phyloP scores from a whole-genome alignment of 1,140 invertebrate species.

The Orchesella cincta region DNA sequence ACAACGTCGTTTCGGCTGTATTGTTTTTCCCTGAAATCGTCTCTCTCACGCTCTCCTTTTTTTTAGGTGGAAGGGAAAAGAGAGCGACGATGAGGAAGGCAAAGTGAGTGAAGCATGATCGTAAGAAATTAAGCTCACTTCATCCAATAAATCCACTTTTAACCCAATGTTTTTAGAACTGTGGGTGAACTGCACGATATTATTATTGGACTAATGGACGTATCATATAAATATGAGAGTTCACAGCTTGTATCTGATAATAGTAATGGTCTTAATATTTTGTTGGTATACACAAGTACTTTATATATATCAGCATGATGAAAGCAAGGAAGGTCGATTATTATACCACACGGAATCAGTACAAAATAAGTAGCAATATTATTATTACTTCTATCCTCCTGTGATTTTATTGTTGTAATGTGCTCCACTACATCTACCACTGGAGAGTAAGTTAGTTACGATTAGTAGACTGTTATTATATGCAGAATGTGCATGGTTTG shows the following conservation, averaged over 20 bases:
- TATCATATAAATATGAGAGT: background rate
- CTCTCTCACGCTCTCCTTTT: no score
- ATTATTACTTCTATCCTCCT: no score
- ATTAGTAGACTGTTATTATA: constrained; percentile 13
- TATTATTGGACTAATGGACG: constrained; percentile 7
- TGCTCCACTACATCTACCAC: no score
- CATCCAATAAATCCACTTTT: constrained; percentile 29
- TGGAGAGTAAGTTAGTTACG: background rate
- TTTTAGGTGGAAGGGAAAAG: no score
- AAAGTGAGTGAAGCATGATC: constrained; percentile 17
- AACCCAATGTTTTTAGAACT: background rate
- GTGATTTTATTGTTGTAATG: no score
- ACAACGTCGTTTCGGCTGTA: no score
- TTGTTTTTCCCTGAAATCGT: no score
- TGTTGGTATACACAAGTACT: background rate
- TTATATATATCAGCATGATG: no score
- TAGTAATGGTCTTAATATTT: constrained; percentile 23
- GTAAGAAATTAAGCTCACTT: constrained; percentile 25
- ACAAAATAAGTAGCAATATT: no score
- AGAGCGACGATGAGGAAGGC: no score
- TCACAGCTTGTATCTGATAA: constrained; percentile 30
- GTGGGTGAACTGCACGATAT: background rate
- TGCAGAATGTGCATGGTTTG: constrained; percentile 13
- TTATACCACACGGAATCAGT: no score
- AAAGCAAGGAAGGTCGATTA: no score